Evolutionary conservation across 2,797 vertebrate species (phyloP).

Genomic region (Bradypodion pumilum): DNA sequence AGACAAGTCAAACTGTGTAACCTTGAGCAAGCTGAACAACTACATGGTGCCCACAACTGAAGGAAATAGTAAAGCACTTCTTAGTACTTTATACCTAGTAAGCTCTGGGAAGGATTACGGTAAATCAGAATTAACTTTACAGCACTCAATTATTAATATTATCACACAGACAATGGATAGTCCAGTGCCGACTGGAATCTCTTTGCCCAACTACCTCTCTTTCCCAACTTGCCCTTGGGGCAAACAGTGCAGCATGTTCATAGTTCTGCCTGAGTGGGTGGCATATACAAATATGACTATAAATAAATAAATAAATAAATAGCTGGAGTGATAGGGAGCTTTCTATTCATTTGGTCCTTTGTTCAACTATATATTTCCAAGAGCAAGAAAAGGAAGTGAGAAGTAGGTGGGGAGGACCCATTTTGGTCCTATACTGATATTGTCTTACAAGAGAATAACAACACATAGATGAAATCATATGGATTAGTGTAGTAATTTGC

Average conservation of each 20-base stretch:
- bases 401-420: neutral
- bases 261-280: no score
- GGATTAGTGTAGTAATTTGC: no score
- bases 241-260: neutral
- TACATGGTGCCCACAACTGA: no score
- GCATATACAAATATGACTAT: no score
- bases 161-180: neutral
- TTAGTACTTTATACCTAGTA: no score
- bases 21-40: no score
- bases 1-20: no score
- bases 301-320: no score
- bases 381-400: neutral
- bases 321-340: neutral
- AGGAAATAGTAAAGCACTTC: no score
- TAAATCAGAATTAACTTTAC: no score
- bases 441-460: neutral
- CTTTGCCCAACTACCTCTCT: neutral
- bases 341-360: neutral
- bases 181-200: neutral
- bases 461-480: no score
- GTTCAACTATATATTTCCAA: neutral
- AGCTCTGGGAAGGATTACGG: no score
- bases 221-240: neutral
- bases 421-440: neutral
- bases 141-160: neutral